These are phyloP conservation scores for Euura saliciscinereae DNA, from an alignment of 1,140 invertebrate genomes.

Conservation along the genomic window DNA sequence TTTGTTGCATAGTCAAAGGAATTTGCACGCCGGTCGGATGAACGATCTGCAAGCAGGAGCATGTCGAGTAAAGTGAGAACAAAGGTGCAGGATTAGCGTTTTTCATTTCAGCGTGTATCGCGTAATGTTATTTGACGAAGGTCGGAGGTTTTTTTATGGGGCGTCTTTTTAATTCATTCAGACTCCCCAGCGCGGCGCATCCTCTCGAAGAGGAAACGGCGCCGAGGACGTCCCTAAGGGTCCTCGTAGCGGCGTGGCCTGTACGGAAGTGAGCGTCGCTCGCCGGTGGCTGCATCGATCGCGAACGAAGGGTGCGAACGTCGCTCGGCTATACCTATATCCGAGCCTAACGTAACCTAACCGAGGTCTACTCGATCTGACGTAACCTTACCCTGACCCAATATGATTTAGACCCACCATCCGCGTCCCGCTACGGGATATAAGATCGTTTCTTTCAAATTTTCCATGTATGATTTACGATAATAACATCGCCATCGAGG, in stretches of 20 bases:
- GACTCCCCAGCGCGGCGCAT: neutral
- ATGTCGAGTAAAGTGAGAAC: neutral
- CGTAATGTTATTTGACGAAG: neutral
- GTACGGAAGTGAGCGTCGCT: neutral
- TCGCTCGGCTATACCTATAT: neutral
- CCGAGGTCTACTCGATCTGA: neutral
- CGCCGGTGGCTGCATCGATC: slow-evolving; percentile 3
- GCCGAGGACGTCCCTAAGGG: neutral
- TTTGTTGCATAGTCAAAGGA: too few relatives aligned
- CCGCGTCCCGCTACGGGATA: neutral
- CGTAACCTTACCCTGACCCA: neutral
- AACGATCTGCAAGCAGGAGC: neutral
- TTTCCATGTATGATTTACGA: neutral
- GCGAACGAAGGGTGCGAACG: neutral
- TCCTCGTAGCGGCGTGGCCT: neutral
- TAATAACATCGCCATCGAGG: neutral
- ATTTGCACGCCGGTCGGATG: too few relatives aligned
- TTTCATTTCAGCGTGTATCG: neutral
- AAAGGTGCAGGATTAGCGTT: neutral
- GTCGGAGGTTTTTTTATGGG: neutral
- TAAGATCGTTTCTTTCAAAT: neutral
- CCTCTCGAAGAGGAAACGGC: neutral
- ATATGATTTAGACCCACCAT: neutral
- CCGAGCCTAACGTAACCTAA: neutral
- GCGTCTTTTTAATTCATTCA: neutral